A percentile compares a stretch with the other conserved stretches of the same genome.
These are phyloP conservation scores for Vimba vimba DNA, from an alignment of 2,113 vertebrate genomes.

Conservation along the genomic window DNA sequence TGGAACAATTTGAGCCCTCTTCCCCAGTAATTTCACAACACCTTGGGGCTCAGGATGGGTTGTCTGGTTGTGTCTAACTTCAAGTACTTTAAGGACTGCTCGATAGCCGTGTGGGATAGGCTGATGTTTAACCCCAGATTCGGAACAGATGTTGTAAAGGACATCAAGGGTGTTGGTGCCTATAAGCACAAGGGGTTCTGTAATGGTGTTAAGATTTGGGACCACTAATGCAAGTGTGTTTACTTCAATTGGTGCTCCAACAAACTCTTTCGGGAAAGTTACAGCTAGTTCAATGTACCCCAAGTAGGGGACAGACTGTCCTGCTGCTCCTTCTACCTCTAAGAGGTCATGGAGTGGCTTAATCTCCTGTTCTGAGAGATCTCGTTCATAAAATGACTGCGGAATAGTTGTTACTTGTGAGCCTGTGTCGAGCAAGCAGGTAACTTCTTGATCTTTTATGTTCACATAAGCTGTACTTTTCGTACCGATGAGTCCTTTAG, in stretches of 20 bases:
- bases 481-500: not conserved
- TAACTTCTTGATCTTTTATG: not conserved
- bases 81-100: not conserved
- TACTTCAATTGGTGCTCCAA: not conserved
- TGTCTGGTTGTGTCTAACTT: not conserved
- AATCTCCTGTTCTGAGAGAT: not conserved
- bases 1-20: not conserved
- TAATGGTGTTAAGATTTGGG: not conserved
- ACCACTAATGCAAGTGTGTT: not conserved
- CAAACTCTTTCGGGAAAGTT: not conserved
- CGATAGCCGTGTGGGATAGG: not conserved
- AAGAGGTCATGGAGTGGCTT: not conserved
- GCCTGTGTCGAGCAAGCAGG: not conserved
- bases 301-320: not conserved
- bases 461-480: not conserved
- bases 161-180: not conserved
- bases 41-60: not conserved
- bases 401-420: not conserved
- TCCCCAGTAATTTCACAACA: not conserved
- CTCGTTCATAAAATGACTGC: not conserved
- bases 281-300: not conserved
- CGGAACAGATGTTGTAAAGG: not conserved
- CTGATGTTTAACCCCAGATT: not conserved
- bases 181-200: not conserved
- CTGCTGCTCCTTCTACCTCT: not conserved